phyloP scores from a whole-genome alignment of 2,113 vertebrate species.

The Patagioenas fasciata region DNA sequence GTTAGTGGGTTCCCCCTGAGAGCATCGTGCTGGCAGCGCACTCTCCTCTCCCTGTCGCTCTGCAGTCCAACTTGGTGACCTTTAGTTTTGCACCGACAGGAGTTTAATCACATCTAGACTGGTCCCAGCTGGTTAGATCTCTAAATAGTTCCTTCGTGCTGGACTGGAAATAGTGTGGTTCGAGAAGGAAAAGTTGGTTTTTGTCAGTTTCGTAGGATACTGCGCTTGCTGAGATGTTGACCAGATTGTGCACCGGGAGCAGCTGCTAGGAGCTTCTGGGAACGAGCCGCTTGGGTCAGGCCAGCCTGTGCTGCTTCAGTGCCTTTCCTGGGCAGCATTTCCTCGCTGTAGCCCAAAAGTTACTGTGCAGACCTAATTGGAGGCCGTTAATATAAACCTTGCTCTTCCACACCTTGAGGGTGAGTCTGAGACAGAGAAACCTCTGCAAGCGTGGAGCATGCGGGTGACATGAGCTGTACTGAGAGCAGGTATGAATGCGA shows the following conservation, averaged over 20 bases:
- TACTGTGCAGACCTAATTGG: not conserved
- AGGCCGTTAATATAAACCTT: not conserved
- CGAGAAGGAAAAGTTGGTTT: not conserved
- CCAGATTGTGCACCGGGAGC: rapidly evolving
- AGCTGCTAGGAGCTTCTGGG: not conserved
- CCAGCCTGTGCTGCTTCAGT: not conserved
- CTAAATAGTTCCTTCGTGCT: not conserved
- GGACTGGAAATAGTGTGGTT: rapidly evolving
- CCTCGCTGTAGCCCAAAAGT: not conserved
- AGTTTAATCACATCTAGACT: not conserved
- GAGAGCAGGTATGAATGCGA: rapidly evolving
- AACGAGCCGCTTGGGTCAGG: not conserved
- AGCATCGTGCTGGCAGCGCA: rapidly evolving
- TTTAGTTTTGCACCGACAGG: not conserved
- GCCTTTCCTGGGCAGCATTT: not conserved
- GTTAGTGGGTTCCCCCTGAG: not conserved
- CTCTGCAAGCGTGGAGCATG: rapidly evolving
- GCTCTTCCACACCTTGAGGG: rapidly evolving
- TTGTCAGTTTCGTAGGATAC: not conserved
- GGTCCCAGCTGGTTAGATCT: not conserved
- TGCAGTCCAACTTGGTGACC: not conserved
- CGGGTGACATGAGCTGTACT: rapidly evolving
- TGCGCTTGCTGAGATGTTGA: not conserved
- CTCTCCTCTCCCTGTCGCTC: not conserved
- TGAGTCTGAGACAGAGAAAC: rapidly evolving